Percentiles rank a stretch among this genome's conserved stretches.
Conservation (phyloP, 2,797 vertebrate genomes). For the Spea hammondii region DNA sequence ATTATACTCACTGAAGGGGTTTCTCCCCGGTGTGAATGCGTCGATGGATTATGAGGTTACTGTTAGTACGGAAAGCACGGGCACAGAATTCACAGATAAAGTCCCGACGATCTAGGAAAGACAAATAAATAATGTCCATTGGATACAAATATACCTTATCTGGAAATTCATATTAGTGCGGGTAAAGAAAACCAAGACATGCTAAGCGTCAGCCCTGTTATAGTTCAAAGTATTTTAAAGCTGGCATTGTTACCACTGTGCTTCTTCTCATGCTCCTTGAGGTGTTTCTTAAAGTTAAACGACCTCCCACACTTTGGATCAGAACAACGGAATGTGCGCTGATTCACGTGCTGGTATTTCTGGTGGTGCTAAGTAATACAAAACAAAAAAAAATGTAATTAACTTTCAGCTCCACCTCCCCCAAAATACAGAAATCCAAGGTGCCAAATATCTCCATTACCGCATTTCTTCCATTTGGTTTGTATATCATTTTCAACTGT, state of each 20-base stretch:
- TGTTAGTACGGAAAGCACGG: constrained; percentile 77
- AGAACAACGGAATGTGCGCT: constrained; percentile 76
- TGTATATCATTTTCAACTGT: too few relatives aligned
- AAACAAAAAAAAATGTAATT: not conserved
- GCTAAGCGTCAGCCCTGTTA: too few relatives aligned
- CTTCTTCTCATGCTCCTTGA: constrained; percentile 78
- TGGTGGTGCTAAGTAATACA: constrained; percentile 67
- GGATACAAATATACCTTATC: not conserved
- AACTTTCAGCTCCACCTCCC: too few relatives aligned
- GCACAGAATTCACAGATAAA: constrained; percentile 83
- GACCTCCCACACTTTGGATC: constrained; percentile 70
- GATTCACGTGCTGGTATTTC: constrained; percentile 78
- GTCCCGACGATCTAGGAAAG: constrained; percentile 68
- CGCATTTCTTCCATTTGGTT: too few relatives aligned
- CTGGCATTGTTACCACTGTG: constrained; percentile 71
- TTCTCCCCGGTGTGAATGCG: constrained; percentile 82
- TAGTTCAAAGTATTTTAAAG: not conserved
- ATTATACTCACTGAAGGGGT: constrained; percentile 73
- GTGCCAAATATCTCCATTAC: not conserved
- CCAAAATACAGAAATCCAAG: not conserved
- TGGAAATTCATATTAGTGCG: not conserved
- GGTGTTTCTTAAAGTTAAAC: constrained; percentile 79
- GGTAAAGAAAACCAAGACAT: too few relatives aligned
- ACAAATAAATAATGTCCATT: not conserved
- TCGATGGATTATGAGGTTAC: constrained; percentile 78